Conservation (phyloP, 2,113 vertebrate genomes). For the Nesogale talazaci region DNA sequence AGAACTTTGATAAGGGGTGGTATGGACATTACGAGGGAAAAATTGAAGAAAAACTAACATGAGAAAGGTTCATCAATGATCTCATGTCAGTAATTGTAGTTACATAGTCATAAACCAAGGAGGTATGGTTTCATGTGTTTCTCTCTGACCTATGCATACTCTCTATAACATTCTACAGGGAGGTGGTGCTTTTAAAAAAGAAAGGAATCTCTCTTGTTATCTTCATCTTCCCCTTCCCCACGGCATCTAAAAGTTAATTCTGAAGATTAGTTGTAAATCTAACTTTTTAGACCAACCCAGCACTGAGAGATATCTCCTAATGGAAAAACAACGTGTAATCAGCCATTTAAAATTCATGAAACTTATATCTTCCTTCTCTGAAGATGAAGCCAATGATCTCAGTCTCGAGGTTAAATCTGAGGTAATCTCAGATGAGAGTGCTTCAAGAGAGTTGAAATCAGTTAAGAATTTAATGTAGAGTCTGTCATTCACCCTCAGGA, state of each 20-base stretch:
- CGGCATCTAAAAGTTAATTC: background rate
- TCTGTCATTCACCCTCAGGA: background rate
- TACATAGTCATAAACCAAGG: background rate
- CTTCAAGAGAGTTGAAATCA: background rate
- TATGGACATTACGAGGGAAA: background rate
- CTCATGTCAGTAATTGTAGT: background rate
- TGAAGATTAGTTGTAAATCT: background rate
- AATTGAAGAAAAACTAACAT: too few species aligned
- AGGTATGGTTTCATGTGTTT: background rate
- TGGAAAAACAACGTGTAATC: background rate
- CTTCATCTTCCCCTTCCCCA: background rate
- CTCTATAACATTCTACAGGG: fast-evolving
- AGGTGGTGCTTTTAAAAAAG: background rate
- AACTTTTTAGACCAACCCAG: background rate
- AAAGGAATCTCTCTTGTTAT: fast-evolving
- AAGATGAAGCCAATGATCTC: too few species aligned
- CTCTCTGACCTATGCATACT: fast-evolving
- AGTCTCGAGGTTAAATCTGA: background rate
- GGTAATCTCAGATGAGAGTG: background rate
- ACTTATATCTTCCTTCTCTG: background rate
- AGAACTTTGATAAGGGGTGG: too few species aligned
- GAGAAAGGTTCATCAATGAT: background rate
- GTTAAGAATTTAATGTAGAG: background rate
- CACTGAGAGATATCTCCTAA: background rate
- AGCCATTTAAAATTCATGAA: background rate